These are phyloP conservation scores for Nannobrachium achirus DNA, from an alignment of 2,113 vertebrate genomes.

Conservation along the genomic window DNA sequence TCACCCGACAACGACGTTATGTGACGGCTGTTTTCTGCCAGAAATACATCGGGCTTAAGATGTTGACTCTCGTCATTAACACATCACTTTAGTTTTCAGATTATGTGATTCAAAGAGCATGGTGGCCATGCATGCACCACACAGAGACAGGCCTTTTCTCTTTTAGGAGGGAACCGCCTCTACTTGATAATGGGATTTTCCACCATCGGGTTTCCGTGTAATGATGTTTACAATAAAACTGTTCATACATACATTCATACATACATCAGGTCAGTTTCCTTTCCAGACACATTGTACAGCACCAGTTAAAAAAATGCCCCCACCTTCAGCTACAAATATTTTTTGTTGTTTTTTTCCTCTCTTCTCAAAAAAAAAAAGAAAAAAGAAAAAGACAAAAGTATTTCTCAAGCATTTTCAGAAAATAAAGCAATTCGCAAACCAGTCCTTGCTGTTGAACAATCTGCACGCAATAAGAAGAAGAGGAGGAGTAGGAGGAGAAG, in stretches of 20 bases:
- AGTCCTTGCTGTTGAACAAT: constrained; percentile 92
- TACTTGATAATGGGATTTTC: constrained; percentile 83
- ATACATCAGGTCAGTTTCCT: constrained; percentile 89
- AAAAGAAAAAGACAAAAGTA: constrained; percentile 85
- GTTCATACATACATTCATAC: constrained; percentile 87
- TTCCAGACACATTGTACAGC: constrained; percentile 83
- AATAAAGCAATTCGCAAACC: constrained; percentile 93
- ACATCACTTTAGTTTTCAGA: constrained; percentile 62
- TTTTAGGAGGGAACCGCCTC: constrained; percentile 56
- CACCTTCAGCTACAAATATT: constrained; percentile 85
- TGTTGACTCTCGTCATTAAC: constrained; percentile 57
- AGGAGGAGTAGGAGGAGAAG: constrained; percentile 37
- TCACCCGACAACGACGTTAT: too few species aligned
- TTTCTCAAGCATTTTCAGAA: constrained; percentile 94
- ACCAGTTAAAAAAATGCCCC: constrained; percentile 88
- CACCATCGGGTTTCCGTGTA: constrained; percentile 96
- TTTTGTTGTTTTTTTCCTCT: constrained; percentile 65
- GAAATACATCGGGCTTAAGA: constrained; percentile 10
- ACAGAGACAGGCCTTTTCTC: constrained; percentile 46
- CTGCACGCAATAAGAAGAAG: constrained; percentile 83
- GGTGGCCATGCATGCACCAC: constrained; percentile 62
- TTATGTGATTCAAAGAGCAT: constrained; percentile 69
- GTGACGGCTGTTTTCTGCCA: too few species aligned
- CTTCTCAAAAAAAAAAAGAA: constrained; percentile 82
- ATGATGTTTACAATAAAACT: constrained; percentile 91